A percentile compares a stretch with the other conserved stretches of the same genome.
Conservation (phyloP, 35 echinoderm and acorn worm genomes). For the Heliocidaris erythrogramma region DNA sequence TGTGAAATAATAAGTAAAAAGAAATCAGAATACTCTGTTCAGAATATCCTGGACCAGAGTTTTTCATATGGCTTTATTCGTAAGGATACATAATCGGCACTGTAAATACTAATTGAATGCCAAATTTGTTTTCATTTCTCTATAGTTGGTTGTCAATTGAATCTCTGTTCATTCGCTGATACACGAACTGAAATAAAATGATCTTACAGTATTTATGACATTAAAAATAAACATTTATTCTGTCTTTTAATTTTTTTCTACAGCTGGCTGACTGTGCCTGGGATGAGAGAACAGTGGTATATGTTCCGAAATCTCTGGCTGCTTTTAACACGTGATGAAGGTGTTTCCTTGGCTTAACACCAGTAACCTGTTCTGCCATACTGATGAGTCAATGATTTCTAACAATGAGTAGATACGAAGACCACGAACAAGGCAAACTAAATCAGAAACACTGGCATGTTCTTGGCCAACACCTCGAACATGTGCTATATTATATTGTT, state of each 20-base stretch:
- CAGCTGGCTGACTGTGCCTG: slow-evolving; percentile 93
- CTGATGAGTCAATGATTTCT: not conserved
- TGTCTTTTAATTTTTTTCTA: not conserved
- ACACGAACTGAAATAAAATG: no score
- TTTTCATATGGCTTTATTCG: no score
- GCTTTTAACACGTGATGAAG: not conserved
- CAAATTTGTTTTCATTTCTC: not conserved
- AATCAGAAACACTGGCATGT: not conserved
- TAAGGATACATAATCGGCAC: no score
- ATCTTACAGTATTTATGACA: not conserved
- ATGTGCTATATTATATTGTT: not conserved
- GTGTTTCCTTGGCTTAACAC: slow-evolving; percentile 15
- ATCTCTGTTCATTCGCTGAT: no score
- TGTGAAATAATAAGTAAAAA: no score
- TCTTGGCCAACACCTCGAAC: not conserved
- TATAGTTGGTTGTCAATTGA: no score
- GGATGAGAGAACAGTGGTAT: slow-evolving; percentile 92
- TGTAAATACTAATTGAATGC: no score
- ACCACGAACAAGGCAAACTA: not conserved
- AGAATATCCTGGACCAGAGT: no score
- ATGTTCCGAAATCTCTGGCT: slow-evolving; percentile 64
- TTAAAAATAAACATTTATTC: not conserved
- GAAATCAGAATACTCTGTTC: no score
- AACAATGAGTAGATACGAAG: not conserved
- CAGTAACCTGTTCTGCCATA: not conserved